Base-by-base conservation (phyloP, 2,888 invertebrate genomes). In the Ormyrus nitidulus region DNA sequence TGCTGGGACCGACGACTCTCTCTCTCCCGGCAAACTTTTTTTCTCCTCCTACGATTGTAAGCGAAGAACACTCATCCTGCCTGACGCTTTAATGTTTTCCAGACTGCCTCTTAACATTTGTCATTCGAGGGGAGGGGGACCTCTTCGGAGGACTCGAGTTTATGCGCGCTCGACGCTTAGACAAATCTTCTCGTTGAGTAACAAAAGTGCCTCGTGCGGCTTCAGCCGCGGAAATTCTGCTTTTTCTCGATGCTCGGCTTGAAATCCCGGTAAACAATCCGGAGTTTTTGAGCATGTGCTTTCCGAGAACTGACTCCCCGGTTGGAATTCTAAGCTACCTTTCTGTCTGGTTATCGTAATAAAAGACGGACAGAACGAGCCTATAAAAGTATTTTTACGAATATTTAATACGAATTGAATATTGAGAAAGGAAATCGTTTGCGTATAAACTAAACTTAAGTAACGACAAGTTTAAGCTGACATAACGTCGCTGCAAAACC, bases 31-130 rank as follows among this genome's bases (percentile, higher is more conserved):
- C 65, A 34, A 34, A 34, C 2, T 11, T 68, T 13, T 53, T 58
- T 58, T 58, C 53, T 71, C 61, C 58, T 68, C 51, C 8, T 66
- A 59, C 65, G 65, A 65, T 70, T 78, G 49, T 71, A 78, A 78
- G 73, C 54, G 44, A 70, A 73, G 75, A 75, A 71, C 78, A 66
- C 75, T 79, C 68, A 68, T 75, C 71, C 66, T 66, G 62, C 34
- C 34, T 59, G 65, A 66, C 65, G 77, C 66, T 80, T 77, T 80
- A 82, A 82, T 80, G 77, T 82, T 82, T 80, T 77, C 80, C 82
- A 82, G 82, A 74, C 79, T 80, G 65, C 74, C 79, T 80, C 74
- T 80, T 62, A 64, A 74, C 75, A 80, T 80, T 80, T 82, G 82
- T 82, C 82, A 80, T 80, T 71, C 53, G 68, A 77, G 72, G 59